Conservation (phyloP, 1,140 invertebrate genomes). For the Triops cancriformis region DNA sequence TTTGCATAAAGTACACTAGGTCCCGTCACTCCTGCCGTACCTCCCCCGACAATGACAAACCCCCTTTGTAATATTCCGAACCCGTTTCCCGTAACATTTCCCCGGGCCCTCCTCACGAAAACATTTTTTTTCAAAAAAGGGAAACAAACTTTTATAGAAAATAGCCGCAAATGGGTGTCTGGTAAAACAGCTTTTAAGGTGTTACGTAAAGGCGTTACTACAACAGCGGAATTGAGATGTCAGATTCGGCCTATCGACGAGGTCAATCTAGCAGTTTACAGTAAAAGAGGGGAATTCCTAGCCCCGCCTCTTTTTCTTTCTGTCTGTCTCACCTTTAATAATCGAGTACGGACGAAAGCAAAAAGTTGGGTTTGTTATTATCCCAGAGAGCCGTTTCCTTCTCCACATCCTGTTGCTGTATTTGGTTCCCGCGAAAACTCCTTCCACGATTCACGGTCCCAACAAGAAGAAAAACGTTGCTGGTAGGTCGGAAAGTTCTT, state of each 20-base stretch:
- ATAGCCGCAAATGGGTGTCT: not conserved
- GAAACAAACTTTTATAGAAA: not conserved
- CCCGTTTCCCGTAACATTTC: not conserved
- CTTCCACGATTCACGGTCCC: no score
- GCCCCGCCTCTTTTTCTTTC: not conserved
- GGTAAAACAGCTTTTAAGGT: not conserved
- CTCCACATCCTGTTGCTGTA: not conserved
- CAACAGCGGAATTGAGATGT: not conserved
- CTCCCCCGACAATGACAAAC: not conserved
- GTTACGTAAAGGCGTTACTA: not conserved
- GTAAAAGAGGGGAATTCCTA: not conserved
- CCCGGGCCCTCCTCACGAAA: not conserved
- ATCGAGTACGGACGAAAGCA: not conserved
- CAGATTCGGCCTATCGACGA: constrained; percentile 8
- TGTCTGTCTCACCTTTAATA: not conserved
- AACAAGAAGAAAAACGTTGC: no score
- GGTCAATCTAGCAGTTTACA: not conserved
- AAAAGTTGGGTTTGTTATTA: not conserved
- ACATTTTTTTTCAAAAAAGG: not conserved
- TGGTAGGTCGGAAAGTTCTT: not conserved
- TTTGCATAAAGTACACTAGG: not conserved
- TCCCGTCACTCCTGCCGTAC: not conserved
- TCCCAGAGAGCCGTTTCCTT: not conserved
- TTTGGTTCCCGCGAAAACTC: not conserved
- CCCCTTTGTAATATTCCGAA: not conserved